Base-by-base conservation (phyloP, 2,797 vertebrate species). In the Neomorphus geoffroyi region DNA sequence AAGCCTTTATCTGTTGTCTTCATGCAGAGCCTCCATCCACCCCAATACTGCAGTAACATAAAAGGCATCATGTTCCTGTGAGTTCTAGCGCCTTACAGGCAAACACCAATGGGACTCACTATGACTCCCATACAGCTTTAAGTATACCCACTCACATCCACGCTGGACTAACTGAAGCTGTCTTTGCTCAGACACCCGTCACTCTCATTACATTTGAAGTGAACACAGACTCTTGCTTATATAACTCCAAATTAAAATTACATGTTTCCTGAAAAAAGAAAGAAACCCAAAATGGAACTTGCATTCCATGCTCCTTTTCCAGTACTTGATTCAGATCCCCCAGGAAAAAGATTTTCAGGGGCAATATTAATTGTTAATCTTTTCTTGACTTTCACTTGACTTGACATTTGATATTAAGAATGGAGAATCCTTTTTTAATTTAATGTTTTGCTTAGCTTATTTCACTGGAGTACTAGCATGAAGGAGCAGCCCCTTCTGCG, bases 321-420 rank as follows among this genome's bases (percentile, higher is more conserved):
- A 58, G 56, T 58, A 50, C 17, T 12, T n/a, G 27, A 60, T 88
- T 72, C 4, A 7, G 24, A 66, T 79, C 11, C n/a, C 26, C 12
- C 51, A 64, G 74, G 86, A 51, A 62, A 86, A 88, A 66, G 18
- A 56, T 37, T 87, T 87, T 89, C 93, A 87, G 64, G 79, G 67
- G 64, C 72, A 86, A 70, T 70, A 87, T 48, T 88, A 93, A 89
- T 72, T 85, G 56, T 58, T 92, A 61, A 82, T 82, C 18, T 70
- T 87, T 75, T 72, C 58, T 82, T 91, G 56, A 86, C 64, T 91
- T 86, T 70, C 67, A 45, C 33, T 83, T 86, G 45, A 84, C 61
- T 53, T 94, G 88, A 90, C 67, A 88, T 90, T 92, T 94, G 60
- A 70, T 80, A 82, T 87, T 91, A 85, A 82, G 56, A 92, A 77